Base-by-base conservation (phyloP, 64 coral and sea anemone genomes). In the Cladopsammia gracilis region DNA sequence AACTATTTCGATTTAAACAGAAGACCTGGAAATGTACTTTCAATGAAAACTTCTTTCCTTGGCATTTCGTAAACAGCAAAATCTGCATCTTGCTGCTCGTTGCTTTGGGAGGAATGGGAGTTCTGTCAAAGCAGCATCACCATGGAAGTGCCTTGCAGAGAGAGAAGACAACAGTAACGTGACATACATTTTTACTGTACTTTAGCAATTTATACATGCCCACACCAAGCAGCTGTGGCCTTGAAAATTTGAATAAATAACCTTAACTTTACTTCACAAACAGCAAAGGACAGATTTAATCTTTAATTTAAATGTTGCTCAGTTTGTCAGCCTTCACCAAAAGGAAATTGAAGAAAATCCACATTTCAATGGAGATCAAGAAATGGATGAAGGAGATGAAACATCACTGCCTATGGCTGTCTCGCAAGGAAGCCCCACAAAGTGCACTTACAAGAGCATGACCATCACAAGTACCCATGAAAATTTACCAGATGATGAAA, bases 141-240 rank as follows among this genome's bases (percentile, higher is more conserved):
- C 5, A 56, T 48, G n/a, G 71, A 87, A 70, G 84, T 93, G 61
- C 72, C 59, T 49, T 82, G 92, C 61, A 34, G 74, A 71, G 75
- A 50, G 74, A 71, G 75, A 50, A 13, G 66, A 83, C 68, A 79
- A 23, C 25, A 48, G 34, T 34, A 34, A 60, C 49, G 34, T 75
- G 14, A 23, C 73, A 25, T 91, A 94, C 78, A 81, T 52, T 59
- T 78, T 94, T 54, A 94, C 43, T 83, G 76, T 23, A 62, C 43
- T 52, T 57, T 53, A 22, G 86, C 70, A 75, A 89, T 59, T 14
- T 89, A 87, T 85, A 88, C 86, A 25, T 89, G 87, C 61, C 70
- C 78, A 5, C 86, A 89, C 70, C 86, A 94, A 89, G 86, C 92
- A 79, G 89, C 89, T 70, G 89, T 91, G 48, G 78, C 89, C 20